Conservation (phyloP, 1,140 invertebrate genomes). For the Heliconius nattereri region DNA sequence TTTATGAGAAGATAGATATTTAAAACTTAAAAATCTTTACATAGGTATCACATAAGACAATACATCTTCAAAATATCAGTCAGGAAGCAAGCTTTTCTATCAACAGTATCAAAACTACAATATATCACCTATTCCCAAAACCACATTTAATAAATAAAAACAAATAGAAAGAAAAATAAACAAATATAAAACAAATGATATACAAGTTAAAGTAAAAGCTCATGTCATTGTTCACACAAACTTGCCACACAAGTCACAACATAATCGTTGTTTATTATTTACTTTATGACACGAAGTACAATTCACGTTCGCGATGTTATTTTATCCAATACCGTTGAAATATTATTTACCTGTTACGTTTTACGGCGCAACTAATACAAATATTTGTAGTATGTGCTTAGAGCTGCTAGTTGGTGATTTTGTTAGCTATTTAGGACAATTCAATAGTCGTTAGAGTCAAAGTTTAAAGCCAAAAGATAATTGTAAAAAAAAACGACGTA, state of each 20-base stretch:
- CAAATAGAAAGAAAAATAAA: not conserved
- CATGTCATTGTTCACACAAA: slow-evolving; percentile 25
- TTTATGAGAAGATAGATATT: not conserved
- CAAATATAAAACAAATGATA: not conserved
- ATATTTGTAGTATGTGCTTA: slow-evolving; percentile 12
- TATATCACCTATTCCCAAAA: not conserved
- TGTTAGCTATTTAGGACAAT: too few relatives aligned
- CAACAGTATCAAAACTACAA: not conserved
- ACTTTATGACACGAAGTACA: slow-evolving; percentile 25
- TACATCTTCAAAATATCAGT: too few relatives aligned
- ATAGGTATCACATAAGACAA: not conserved
- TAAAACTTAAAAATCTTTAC: not conserved
- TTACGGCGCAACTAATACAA: slow-evolving; percentile 23
- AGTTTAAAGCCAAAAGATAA: too few relatives aligned
- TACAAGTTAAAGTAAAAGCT: not conserved
- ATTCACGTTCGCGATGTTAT: slow-evolving; percentile 31
- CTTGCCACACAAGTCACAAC: slow-evolving; percentile 1
- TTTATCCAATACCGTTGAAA: slow-evolving; percentile 29
- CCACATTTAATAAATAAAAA: not conserved
- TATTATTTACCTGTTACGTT: slow-evolving; percentile 28
- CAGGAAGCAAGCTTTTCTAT: not conserved
- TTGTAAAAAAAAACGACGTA: too few relatives aligned
- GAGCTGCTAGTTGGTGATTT: too few relatives aligned
- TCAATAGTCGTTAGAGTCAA: too few relatives aligned
- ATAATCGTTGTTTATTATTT: slow-evolving; percentile 28